Conservation (phyloP, 1,140 invertebrate species). For the Drosophila saltans region DNA sequence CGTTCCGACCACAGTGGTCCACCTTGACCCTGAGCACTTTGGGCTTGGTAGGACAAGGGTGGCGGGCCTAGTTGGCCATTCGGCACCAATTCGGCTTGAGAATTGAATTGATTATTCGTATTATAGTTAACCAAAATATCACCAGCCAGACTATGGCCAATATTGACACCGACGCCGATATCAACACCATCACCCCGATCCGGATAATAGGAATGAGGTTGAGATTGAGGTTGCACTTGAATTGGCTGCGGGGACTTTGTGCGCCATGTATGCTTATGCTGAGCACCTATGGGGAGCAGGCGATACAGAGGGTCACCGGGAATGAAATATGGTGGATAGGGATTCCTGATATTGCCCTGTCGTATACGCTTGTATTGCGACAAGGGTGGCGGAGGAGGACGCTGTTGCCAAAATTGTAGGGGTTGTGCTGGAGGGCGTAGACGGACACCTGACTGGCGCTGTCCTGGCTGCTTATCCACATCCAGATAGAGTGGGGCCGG, state of each 20-base stretch:
- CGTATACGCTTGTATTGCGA: conserved; percentile 51
- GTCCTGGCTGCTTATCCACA: conserved; percentile 36
- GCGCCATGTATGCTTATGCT: conserved; percentile 63
- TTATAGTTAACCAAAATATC: conserved; percentile 70
- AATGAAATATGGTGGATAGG: conserved; percentile 63
- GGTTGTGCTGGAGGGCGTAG: conserved; percentile 44
- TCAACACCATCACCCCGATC: conserved; percentile 31
- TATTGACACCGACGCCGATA: conserved; percentile 33
- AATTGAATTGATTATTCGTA: conserved; percentile 84
- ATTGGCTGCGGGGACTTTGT: conserved; percentile 30
- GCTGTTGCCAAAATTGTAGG: conserved; percentile 57
- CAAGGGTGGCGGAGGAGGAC: conserved; percentile 25
- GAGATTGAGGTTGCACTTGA: conserved; percentile 73
- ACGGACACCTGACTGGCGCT: conserved; percentile 38
- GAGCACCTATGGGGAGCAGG: conserved; percentile 62
- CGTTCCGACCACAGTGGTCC: conserved; percentile 52
- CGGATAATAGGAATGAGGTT: conserved; percentile 55
- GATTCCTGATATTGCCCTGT: conserved; percentile 39
- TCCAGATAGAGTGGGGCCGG: conserved; percentile 50
- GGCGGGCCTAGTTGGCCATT: conserved; percentile 64
- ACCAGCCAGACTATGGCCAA: conserved; percentile 63
- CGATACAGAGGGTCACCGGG: conserved; percentile 69
- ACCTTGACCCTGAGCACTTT: conserved; percentile 48
- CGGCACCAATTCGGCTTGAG: conserved; percentile 87
- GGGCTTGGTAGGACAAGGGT: conserved; percentile 73